Evolutionary conservation across 2,888 invertebrate species (phyloP), one percentile per base, ranked within the genome.

Genomic region (Amblyjoppa proteus): DNA sequence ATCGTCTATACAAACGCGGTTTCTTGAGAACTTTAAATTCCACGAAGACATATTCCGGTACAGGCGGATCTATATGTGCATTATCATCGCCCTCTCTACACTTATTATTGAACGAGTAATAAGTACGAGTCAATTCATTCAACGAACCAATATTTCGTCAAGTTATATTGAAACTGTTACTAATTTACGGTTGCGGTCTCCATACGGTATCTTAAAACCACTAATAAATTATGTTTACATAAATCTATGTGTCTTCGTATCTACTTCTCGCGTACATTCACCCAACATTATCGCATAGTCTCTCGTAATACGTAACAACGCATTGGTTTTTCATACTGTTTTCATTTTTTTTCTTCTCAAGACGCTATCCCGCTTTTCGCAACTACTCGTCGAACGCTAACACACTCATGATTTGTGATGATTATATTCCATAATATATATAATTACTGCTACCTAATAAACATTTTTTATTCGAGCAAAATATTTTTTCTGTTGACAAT

Each of bases 311-410:
- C 31, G 25, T 61, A 25, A 73, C 34, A 69, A 68, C 64, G 69
- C 77, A 25, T 13, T 45, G 28, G 28, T 28, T 64, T 70, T 82
- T 51, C 41, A 53, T 64, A n/a, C 45, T 31, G 31, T 49, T 53
- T 69, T 6, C 56, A 68, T 76, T 53, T 61, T 64, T 64, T 75
- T 31, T 11, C 38, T 71, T 56, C 41, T 49, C 41, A 56, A 64
- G 73, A 61, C 66, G 85, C 85, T 45, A 51, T 85, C 85, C 85
- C 70, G 83, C 85, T 80, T 68, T 76, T 45, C 71, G 85, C 85
- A 75, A 64, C 79, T 84, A 70, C 79, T 84, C 76, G 69, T 74
- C 68, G 45, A 77, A 53, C 38, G 41, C 51, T 85, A 85, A 85
- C 81, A 70, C 70, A 64, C 85, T 81, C 34, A 68, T 25, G 38